Base-by-base conservation (phyloP, 1,140 invertebrate genomes). In the Whitmania pigra region DNA sequence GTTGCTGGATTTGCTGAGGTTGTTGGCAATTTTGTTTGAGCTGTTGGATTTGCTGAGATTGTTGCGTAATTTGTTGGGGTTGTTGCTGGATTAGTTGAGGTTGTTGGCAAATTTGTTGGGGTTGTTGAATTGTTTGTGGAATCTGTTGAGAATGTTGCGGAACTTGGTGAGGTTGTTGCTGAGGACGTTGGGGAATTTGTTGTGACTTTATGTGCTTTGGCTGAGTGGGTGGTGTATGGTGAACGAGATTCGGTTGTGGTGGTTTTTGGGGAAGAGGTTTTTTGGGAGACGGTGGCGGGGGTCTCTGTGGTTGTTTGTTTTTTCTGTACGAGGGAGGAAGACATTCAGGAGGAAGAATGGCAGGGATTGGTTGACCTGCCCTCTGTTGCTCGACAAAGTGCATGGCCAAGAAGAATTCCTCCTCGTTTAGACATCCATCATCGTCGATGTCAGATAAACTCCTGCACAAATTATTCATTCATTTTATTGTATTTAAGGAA, bases 361-460 rank as follows among this genome's bases (percentile, higher is more conserved):
- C 53, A 85, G 4, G 89, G 67, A 92, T 86, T 31, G 87, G 84
- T 77, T 91, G 88, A 2, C 92, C 91, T 66, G 85, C 88, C 78
- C 78, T 89, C 0, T 90, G 92, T 76, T 90, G 85, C 79, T 97
- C 94, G 77, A 91, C 92, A 18, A 97, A 82, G 84, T 96, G 92
- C 90, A 97, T 92, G 0, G 94, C 93, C 73, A 98, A 83, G 49
- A 96, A 92, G 81, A 97, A 98, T 83, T 98, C 95, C 78, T 97
- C 94, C 78, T 90, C 93, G 22, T 91, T 90, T 7, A 97, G 83
- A 74, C 90, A 87, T 0, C 94, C 94, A 85, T 97, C 94, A 9
- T 87, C 86, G 81, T 97, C 93, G 79, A 95, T 87, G 83, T 97
- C 94, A 0, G 93, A 87, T n/a, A 97, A 80, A 29, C 88, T 88